Conservation (phyloP, 1,140 invertebrate species). For the Rhopalosiphum padi region DNA sequence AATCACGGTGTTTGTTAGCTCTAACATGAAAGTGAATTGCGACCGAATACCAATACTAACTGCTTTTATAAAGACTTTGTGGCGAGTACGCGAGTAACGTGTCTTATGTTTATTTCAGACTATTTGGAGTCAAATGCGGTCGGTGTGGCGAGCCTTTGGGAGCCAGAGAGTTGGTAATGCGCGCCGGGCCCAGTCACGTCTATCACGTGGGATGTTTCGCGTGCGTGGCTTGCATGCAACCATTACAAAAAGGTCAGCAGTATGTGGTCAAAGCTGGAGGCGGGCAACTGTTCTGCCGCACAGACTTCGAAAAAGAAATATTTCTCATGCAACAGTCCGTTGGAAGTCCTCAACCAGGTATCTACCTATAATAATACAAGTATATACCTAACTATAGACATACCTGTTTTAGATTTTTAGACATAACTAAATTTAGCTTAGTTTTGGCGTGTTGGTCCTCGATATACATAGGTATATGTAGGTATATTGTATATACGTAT, state of each 20-base stretch:
- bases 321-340: conserved; percentile 78
- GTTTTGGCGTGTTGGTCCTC: background rate
- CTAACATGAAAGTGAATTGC: no score
- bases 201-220: conserved; percentile 92
- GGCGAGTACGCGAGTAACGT: background rate
- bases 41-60: no score
- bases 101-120: conserved; percentile 67
- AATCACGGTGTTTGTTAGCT: no score
- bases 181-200: conserved; percentile 76
- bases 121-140: conserved; percentile 92
- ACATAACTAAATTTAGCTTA: background rate
- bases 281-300: conserved; percentile 91
- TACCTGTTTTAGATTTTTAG: background rate
- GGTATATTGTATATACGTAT: no score
- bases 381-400: background rate
- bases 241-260: conserved; percentile 93
- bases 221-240: conserved; percentile 90
- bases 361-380: background rate
- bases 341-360: conserved; percentile 48
- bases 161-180: conserved; percentile 92
- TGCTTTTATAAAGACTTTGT: background rate
- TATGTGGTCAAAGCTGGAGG: conserved; percentile 90
- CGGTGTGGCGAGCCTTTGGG: conserved; percentile 87
- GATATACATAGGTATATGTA: background rate
- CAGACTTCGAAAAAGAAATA: conserved; percentile 91